Base-by-base conservation (phyloP, 2,888 invertebrate species). In the Sisyra nigra region DNA sequence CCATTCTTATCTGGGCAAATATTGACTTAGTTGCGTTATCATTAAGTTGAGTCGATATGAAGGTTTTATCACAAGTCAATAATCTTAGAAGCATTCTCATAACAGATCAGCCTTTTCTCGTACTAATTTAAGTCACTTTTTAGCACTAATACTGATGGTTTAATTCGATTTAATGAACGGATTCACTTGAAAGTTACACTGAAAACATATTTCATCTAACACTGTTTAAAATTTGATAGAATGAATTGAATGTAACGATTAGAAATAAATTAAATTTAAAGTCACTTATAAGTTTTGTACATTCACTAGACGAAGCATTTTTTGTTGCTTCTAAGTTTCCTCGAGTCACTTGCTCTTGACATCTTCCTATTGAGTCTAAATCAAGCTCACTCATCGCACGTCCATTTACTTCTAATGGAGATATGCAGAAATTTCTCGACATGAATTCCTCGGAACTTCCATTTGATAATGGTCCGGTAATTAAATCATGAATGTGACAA, bases 341-440 rank as follows among this genome's bases (percentile, higher is more conserved):
- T 52, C 75, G 66, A 37, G 74, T 72, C 42, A 77, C 69, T 54
- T 76, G 75, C 51, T 80, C 79, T 52, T 76, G 72, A 54, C 80
- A 81, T 48, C 72, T 67, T 7, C 76, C 77, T 47, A 81, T 72
- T 8, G 71, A 60, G 47, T 76, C 75, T 46, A 77, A 65, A 54
- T 80, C 75, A 47, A 80, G 66, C 41, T 69, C 72, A 47, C 71
- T 75, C 72, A 88, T 74, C 35, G 77, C 74, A 49, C 79, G 73
- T 1, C 86, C 86, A 50, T 87, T 85, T 49, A 82, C 76, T 59
- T 85, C 83, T 52, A 86, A 66, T 45, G 88, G 87, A 13, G 86
- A 86, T 56, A 88, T 86, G 66, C 88, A 89, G 60, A 72, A 83
- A 62, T 89, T 89, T 53, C 76, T 77, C 45, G 74, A 71, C 46